Evolutionary conservation across 2,113 vertebrate genomes (phyloP).

Genomic region (Dendrocopos noguchii): DNA sequence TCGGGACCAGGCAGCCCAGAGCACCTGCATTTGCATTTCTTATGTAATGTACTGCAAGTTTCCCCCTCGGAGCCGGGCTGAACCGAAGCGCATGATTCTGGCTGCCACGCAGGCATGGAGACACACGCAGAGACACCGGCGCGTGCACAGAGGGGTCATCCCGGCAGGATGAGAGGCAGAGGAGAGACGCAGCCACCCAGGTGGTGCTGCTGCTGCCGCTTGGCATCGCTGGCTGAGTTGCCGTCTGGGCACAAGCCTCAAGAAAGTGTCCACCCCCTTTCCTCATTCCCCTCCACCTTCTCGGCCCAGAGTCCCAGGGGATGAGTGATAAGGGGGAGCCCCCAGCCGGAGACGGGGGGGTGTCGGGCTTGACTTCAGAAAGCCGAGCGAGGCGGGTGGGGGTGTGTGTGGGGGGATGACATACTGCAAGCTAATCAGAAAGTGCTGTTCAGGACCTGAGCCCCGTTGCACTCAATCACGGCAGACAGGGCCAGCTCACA

Average conservation of each 20-base stretch:
- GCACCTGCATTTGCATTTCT: conserved; percentile 74
- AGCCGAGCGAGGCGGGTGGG: background rate
- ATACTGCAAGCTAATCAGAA: conserved; percentile 70
- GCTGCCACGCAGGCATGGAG: background rate
- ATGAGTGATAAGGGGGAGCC: background rate
- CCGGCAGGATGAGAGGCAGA: background rate
- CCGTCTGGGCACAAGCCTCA: background rate
- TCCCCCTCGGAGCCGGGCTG: conserved; percentile 57
- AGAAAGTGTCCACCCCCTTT: background rate
- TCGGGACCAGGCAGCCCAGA: conserved; percentile 22
- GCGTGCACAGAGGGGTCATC: background rate
- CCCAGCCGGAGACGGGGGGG: background rate
- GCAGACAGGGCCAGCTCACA: conserved; percentile 28
- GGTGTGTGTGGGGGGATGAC: background rate
- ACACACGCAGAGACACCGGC: background rate
- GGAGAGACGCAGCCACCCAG: background rate
- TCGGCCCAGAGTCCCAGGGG: background rate
- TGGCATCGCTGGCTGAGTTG: background rate
- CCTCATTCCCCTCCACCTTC: background rate
- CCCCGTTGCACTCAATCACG: background rate
- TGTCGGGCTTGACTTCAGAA: background rate
- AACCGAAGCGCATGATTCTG: conserved; percentile 41
- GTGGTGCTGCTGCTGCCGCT: background rate
- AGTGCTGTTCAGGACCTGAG: conserved; percentile 65
- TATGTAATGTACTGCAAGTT: conserved; percentile 81